phyloP scores from a whole-genome alignment of 2,888 invertebrate species.

The Ischnura elegans region DNA sequence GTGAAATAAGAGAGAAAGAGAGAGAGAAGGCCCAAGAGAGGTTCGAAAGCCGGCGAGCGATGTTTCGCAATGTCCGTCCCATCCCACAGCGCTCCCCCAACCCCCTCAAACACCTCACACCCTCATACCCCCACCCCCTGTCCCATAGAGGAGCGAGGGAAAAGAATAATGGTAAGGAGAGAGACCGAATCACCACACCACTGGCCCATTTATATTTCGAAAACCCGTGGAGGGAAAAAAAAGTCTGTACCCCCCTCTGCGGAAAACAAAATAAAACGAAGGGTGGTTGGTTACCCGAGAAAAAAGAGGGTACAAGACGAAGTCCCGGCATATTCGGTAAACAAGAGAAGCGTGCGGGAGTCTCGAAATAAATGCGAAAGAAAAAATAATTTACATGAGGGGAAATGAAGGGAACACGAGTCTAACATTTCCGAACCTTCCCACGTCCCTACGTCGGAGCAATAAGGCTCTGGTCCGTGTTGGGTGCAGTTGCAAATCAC shows the following conservation, averaged over 20 bases:
- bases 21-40: neutral
- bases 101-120: too few relatives aligned
- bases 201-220: neutral
- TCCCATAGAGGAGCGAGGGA: too few relatives aligned
- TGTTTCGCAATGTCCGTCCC: slow-evolving; percentile 18
- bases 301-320: neutral
- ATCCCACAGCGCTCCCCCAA: neutral
- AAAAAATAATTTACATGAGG: neutral
- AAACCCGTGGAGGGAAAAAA: neutral
- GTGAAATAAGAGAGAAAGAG: slow-evolving; percentile 52
- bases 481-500: too few relatives aligned
- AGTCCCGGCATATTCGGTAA: neutral
- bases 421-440: too few relatives aligned
- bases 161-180: too few relatives aligned
- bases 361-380: neutral
- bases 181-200: neutral
- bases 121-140: too few relatives aligned
- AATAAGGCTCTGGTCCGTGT: too few relatives aligned
- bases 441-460: too few relatives aligned
- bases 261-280: neutral
- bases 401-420: neutral
- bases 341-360: neutral
- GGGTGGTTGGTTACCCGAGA: neutral
- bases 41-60: slow-evolving; percentile 23
- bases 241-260: neutral